Conservation (phyloP, 2,113 vertebrate genomes). For the Oxygymnocypris stewartii region DNA sequence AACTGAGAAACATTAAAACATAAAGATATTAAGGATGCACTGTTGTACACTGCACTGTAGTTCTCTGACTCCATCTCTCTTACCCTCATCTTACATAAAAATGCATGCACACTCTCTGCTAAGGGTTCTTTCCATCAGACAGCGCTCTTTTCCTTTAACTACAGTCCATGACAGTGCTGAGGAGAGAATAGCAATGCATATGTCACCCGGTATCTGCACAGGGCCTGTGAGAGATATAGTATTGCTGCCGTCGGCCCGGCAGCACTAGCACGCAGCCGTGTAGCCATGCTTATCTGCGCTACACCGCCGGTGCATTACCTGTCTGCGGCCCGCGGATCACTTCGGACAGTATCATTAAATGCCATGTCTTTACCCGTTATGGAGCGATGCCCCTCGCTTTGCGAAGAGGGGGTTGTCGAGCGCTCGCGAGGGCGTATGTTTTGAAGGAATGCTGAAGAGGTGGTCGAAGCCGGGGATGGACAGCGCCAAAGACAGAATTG, state of each 20-base stretch:
- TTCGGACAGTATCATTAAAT: slow-evolving; percentile 99
- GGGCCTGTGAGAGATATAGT: slow-evolving; percentile 83
- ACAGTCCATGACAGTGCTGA: slow-evolving; percentile 69
- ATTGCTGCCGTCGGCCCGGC: slow-evolving; percentile 64
- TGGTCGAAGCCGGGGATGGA: slow-evolving; percentile 75
- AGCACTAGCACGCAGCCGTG: slow-evolving; percentile 54
- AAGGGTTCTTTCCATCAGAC: slow-evolving; percentile 68
- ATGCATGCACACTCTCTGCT: slow-evolving; percentile 61
- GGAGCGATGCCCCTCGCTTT: slow-evolving; percentile 88
- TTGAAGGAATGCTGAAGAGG: slow-evolving; percentile 59
- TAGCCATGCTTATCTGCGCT: slow-evolving; percentile 90
- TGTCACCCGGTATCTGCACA: slow-evolving; percentile 95
- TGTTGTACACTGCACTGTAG: neutral
- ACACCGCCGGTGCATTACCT: slow-evolving; percentile 89
- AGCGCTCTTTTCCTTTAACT: slow-evolving; percentile 71
- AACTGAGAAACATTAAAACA: neutral
- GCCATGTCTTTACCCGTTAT: slow-evolving; percentile 99
- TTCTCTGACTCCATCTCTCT: neutral
- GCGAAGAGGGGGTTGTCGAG: slow-evolving; percentile 70
- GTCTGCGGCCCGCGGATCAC: slow-evolving; percentile 89
- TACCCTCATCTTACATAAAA: neutral
- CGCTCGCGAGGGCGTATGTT: neutral
- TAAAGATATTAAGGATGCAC: neutral
- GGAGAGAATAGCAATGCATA: slow-evolving; percentile 73
- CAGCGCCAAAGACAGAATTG: slow-evolving; percentile 83